Evolutionary conservation across 2,888 invertebrate genomes (phyloP).

Genomic region (Clepsis dumicolana): DNA sequence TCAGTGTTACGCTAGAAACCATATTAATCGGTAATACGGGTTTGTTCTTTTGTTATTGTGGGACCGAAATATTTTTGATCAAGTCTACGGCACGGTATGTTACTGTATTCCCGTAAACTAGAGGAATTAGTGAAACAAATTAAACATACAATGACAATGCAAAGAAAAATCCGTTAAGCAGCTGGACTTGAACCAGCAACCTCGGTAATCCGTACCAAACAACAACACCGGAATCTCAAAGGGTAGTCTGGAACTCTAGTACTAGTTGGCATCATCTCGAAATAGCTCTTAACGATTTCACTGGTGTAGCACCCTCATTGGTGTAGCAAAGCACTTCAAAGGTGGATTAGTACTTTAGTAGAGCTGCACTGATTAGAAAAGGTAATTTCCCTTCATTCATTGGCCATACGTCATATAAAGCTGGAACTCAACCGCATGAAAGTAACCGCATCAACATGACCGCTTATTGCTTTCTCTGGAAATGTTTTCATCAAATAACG

Average conservation of each 20-base stretch:
- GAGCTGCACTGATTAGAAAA: conserved; percentile 53
- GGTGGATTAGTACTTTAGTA: conserved; percentile 43
- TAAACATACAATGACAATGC: no score
- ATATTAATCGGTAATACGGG: background rate
- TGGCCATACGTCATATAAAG: conserved; percentile 56
- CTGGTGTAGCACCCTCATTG: background rate
- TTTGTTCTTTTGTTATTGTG: background rate
- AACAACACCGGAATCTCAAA: conserved; percentile 25
- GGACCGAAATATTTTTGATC: background rate
- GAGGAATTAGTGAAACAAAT: conserved; percentile 28
- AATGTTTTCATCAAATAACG: conserved; percentile 41
- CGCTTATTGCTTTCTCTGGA: conserved; percentile 67
- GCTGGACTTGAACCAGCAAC: no score
- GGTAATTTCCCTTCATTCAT: conserved; percentile 55
- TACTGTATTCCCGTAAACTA: background rate
- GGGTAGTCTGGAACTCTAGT: conserved; percentile 9
- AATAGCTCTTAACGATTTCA: conserved; percentile 24
- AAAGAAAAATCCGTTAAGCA: no score
- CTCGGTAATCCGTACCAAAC: no score
- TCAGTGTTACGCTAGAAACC: conserved; percentile 4
- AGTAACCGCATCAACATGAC: conserved; percentile 63
- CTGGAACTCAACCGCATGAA: conserved; percentile 69
- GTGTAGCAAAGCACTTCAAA: conserved; percentile 43
- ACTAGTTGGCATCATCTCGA: conserved; percentile 11
- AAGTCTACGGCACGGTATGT: background rate